Percentiles rank a stretch among this genome's conserved stretches.
Evolutionary conservation across 2,797 vertebrate genomes (phyloP).

Genomic region (Poeciliopsis presidionis): DNA sequence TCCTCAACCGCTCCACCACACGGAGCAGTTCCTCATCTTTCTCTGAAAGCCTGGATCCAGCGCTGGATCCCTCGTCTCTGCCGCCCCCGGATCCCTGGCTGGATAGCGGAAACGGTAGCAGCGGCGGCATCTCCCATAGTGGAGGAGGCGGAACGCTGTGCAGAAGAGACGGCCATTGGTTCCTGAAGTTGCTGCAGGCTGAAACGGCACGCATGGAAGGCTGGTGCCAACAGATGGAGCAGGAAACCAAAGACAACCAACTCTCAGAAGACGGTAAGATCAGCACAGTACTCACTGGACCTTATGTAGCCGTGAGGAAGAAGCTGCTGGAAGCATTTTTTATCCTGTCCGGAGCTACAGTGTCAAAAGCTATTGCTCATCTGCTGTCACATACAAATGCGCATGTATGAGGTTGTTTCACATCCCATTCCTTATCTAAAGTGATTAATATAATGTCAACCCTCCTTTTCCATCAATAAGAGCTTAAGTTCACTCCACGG

Average conservation of each 20-base stretch:
- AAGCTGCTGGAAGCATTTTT: not conserved
- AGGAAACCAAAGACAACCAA: slow-evolving; percentile 97
- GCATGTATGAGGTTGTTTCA: not conserved
- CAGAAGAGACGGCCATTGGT: slow-evolving; percentile 95
- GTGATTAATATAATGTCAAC: not conserved
- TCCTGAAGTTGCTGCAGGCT: slow-evolving; percentile 95
- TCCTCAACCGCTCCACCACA: slow-evolving; percentile 86
- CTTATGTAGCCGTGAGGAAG: not conserved
- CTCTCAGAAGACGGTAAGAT: slow-evolving; percentile 95
- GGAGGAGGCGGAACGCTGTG: slow-evolving; percentile 77
- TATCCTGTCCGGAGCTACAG: no score
- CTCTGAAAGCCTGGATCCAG: slow-evolving; percentile 94
- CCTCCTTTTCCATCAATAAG: not conserved
- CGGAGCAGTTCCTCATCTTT: slow-evolving; percentile 95
- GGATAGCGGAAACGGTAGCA: slow-evolving; percentile 87
- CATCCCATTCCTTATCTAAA: not conserved
- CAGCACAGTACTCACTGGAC: not conserved
- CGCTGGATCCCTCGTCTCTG: slow-evolving; percentile 93
- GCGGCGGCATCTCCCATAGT: slow-evolving; percentile 68
- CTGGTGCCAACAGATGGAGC: slow-evolving; percentile 99
- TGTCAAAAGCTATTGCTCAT: not conserved
- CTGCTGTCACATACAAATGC: not conserved
- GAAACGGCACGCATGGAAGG: slow-evolving; percentile 97
- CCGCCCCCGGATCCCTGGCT: slow-evolving; percentile 98
- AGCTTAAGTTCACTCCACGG: not conserved